phyloP scores from a whole-genome alignment of 2,888 invertebrate genomes.

The Blastobasis adustella region DNA sequence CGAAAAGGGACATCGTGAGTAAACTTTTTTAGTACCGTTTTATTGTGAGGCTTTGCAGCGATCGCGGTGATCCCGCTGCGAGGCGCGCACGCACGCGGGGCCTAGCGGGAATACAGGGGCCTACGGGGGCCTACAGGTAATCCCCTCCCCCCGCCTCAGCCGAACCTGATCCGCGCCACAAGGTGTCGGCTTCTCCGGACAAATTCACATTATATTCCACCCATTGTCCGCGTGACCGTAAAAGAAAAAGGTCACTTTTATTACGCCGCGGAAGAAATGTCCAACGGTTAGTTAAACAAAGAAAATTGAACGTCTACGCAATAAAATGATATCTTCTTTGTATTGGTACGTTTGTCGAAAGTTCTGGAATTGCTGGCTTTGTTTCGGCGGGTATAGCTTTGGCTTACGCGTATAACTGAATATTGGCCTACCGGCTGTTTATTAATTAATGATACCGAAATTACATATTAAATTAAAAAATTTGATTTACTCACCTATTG shows the following conservation, averaged over 20 bases:
- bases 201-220: conserved; percentile 56
- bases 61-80: conserved; percentile 35
- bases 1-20: conserved; percentile 16
- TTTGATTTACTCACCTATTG: neutral
- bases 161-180: conserved; percentile 48
- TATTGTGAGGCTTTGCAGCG: conserved; percentile 41
- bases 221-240: conserved; percentile 44
- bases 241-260: conserved; percentile 55
- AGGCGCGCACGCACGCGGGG: conserved; percentile 31
- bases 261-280: conserved; percentile 41
- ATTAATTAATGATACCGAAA: neutral
- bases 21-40: conserved; percentile 30
- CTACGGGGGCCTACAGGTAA: conserved; percentile 30
- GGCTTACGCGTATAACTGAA: conserved; percentile 1
- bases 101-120: conserved; percentile 11
- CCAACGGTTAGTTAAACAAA: conserved; percentile 58
- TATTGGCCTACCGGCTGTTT: neutral
- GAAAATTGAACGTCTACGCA: conserved; percentile 48
- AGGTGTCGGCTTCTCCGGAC: conserved; percentile 58
- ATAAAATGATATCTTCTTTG: conserved; percentile 41
- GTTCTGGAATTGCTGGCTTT: conserved; percentile 6
- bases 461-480: neutral
- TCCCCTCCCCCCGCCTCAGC: conserved; percentile 37
- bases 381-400: conserved; percentile 25
- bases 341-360: conserved; percentile 19